Percentiles rank a stretch among this genome's conserved stretches.
These are phyloP conservation scores for Nasonia longicornis DNA, from an alignment of 1,140 invertebrate genomes.

Conservation along the genomic window DNA sequence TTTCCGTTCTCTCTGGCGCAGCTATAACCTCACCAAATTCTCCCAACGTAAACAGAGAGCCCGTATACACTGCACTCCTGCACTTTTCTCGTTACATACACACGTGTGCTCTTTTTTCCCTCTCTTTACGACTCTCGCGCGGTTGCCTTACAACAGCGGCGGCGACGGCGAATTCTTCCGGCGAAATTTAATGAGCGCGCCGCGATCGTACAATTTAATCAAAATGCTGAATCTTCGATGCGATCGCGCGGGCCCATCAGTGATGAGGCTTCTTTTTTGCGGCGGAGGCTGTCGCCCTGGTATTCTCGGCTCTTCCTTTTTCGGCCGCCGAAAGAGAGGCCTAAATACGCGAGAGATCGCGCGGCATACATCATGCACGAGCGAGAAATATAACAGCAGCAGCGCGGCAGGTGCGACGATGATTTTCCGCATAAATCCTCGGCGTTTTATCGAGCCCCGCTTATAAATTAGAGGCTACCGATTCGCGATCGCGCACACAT, in stretches of 20 bases:
- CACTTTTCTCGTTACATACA: neutral
- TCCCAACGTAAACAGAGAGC: neutral
- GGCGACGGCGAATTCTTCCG: neutral
- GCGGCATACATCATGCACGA: neutral
- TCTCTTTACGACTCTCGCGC: neutral
- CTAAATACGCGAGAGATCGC: neutral
- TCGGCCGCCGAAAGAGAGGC: neutral
- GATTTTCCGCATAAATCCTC: conserved; percentile 9
- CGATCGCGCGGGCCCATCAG: neutral
- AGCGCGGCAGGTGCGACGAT: neutral
- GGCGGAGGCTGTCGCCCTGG: neutral
- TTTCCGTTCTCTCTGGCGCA: neutral
- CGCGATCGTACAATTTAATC: conserved; percentile 3
- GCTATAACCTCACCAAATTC: conserved; percentile 11
- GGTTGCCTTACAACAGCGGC: neutral
- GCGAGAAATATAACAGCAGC: neutral
- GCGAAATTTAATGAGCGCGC: conserved; percentile 28
- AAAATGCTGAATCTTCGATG: conserved; percentile 15
- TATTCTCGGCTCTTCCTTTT: neutral
- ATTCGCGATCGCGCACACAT: neutral
- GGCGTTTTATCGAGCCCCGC: neutral
- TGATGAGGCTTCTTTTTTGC: neutral
- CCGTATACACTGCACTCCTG: neutral
- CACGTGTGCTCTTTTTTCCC: neutral
- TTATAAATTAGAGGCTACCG: conserved; percentile 23